Evolutionary conservation across 2,888 invertebrate species (phyloP).

Genomic region (Drosophila emarginata): DNA sequence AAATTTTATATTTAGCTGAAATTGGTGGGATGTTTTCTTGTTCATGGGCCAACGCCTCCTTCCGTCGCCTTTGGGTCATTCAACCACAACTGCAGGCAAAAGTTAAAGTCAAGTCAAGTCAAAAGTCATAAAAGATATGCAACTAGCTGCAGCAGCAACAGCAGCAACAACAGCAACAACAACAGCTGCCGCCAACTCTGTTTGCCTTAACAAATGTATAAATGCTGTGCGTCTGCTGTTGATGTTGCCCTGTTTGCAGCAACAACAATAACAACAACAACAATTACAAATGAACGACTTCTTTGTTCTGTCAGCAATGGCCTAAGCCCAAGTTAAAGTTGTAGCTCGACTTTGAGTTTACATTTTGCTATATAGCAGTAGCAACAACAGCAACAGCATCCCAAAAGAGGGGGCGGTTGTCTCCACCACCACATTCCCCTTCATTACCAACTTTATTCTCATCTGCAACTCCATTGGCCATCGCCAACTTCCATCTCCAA

Average conservation of each 20-base stretch:
- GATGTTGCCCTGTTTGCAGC: conserved; percentile 57
- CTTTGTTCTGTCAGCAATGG: conserved; percentile 80
- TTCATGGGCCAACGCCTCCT: conserved; percentile 29
- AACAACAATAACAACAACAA: conserved; percentile 47
- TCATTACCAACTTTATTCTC: not conserved
- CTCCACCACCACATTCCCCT: not conserved
- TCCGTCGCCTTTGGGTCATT: conserved; percentile 56
- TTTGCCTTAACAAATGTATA: conserved; percentile 45
- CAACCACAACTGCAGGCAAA: conserved; percentile 48
- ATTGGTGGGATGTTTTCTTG: conserved; percentile 39
- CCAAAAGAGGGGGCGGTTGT: conserved; percentile 14
- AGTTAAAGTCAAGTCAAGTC: conserved; percentile 67
- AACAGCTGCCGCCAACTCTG: conserved; percentile 27
- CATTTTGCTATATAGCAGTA: conserved; percentile 43
- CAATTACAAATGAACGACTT: conserved; percentile 81
- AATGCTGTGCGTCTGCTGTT: conserved; percentile 24
- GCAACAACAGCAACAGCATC: conserved; percentile 13
- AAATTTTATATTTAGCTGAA: conserved; percentile 12
- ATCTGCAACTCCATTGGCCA: conserved; percentile 19
- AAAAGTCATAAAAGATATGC: conserved; percentile 77
- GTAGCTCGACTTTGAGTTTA: conserved; percentile 32
- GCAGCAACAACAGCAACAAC: not conserved
- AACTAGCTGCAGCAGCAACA: conserved; percentile 34
- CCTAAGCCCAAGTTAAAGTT: conserved; percentile 34
- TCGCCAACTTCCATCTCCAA: conserved; percentile 46